Conservation (phyloP, 1,140 invertebrate genomes). For the Ooceraea biroi region DNA sequence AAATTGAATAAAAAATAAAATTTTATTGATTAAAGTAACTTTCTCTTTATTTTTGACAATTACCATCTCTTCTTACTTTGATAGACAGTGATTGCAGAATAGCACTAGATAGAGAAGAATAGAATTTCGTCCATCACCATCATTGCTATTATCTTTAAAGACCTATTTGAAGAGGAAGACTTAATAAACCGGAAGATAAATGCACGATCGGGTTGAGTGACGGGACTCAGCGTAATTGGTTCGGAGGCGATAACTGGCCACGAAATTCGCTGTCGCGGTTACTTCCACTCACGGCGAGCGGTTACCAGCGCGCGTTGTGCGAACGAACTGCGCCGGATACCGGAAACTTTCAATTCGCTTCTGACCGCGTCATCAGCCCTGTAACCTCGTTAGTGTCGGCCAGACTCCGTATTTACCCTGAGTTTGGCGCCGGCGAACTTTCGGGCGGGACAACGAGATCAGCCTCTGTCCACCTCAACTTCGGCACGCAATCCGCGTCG, state of each 20-base stretch:
- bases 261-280: constrained; percentile 26
- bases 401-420: constrained; percentile 34
- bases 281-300: constrained; percentile 13
- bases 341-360: constrained; percentile 55
- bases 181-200: constrained; percentile 39
- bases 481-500: neutral
- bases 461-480: constrained; percentile 4
- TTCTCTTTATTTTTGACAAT: too few relatives aligned
- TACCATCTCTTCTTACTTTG: too few relatives aligned
- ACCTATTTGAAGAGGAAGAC: constrained; percentile 15
- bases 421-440: neutral
- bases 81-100: neutral
- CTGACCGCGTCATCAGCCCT: constrained; percentile 42
- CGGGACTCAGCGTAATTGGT: constrained; percentile 39
- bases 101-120: neutral
- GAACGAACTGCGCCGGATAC: constrained; percentile 23
- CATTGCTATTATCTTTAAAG: neutral
- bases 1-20: too few relatives aligned
- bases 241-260: constrained; percentile 33
- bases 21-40: too few relatives aligned
- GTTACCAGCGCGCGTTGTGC: neutral
- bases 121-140: constrained; percentile 7
- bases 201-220: constrained; percentile 30
- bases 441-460: neutral
- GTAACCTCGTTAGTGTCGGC: constrained; percentile 47